Percentiles rank a stretch among this genome's conserved stretches.
These are phyloP conservation scores for Acrossocheilus wenchowensis DNA, from an alignment of 2,797 vertebrate species.

Conservation along the genomic window DNA sequence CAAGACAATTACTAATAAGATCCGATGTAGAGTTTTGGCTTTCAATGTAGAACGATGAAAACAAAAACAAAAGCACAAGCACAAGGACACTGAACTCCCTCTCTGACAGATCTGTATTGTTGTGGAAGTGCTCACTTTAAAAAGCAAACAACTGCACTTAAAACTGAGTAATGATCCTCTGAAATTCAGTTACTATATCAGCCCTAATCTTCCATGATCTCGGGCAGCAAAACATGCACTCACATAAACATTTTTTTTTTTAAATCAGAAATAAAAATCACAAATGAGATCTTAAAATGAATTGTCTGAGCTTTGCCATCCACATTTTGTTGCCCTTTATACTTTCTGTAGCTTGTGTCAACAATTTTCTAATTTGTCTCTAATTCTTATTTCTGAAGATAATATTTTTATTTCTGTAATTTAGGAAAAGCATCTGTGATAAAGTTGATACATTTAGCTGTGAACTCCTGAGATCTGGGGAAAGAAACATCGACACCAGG, in stretches of 20 bases:
- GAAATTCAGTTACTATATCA: neutral
- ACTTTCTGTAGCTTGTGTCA: neutral
- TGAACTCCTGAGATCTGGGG: neutral
- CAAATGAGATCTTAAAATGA: neutral
- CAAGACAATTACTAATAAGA: neutral
- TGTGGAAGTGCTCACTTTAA: neutral
- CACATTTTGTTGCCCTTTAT: neutral
- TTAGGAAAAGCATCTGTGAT: neutral
- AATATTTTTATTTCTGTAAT: neutral
- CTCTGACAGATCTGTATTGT: neutral
- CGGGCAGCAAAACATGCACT: neutral
- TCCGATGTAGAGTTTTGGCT: neutral
- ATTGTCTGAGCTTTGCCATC: neutral
- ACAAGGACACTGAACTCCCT: conserved; percentile 30
- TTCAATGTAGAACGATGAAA: conserved; percentile 9
- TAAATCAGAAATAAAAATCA: neutral
- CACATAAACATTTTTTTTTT: neutral
- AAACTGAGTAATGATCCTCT: neutral
- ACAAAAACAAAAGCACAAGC: conserved; percentile 38
- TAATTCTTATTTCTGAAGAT: neutral
- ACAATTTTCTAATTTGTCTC: neutral
- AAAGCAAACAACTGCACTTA: conserved; percentile 30
- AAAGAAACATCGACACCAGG: neutral
- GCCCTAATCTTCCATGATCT: neutral
- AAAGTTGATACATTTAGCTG: neutral